Conservation (phyloP, 1,140 invertebrate species). For the Lanistes nyassanus region DNA sequence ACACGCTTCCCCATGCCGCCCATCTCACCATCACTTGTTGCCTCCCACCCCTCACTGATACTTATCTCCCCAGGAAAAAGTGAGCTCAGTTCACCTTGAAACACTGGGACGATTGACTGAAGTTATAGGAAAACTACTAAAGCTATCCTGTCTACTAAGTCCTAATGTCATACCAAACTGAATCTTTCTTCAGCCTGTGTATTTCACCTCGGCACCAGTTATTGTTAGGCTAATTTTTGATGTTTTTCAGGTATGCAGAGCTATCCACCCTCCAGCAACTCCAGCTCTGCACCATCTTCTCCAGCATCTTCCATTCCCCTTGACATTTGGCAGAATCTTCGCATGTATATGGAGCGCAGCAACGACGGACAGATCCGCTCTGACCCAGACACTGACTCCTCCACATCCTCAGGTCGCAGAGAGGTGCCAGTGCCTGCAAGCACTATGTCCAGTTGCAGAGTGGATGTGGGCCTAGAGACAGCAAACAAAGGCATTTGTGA, state of each 20-base stretch:
- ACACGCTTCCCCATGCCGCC: slow-evolving; percentile 47
- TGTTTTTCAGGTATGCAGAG: slow-evolving; percentile 39
- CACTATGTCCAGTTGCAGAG: neutral
- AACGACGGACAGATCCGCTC: neutral
- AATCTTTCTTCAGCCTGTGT: neutral
- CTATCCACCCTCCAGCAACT: slow-evolving; percentile 52
- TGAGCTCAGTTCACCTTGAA: too few species aligned
- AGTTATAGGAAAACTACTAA: too few species aligned
- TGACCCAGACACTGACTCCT: slow-evolving; percentile 14
- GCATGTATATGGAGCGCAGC: slow-evolving; percentile 40
- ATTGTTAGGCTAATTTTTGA: neutral
- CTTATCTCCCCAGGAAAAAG: slow-evolving; percentile 26
- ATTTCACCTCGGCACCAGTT: neutral
- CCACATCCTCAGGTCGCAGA: neutral
- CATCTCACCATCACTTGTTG: slow-evolving; percentile 38
- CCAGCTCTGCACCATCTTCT: slow-evolving; percentile 55
- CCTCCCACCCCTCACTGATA: slow-evolving; percentile 29
- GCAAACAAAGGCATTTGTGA: neutral
- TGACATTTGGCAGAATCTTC: slow-evolving; percentile 50
- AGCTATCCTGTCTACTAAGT: too few species aligned
- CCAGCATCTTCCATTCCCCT: slow-evolving; percentile 49
- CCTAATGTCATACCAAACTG: too few species aligned
- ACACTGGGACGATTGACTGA: neutral
- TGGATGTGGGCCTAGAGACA: too few species aligned
- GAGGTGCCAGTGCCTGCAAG: neutral